A percentile compares a stretch with the other conserved stretches of the same genome.
phyloP scores from a whole-genome alignment of 2,888 invertebrate species.

The Harpagoxenus sublaevis region DNA sequence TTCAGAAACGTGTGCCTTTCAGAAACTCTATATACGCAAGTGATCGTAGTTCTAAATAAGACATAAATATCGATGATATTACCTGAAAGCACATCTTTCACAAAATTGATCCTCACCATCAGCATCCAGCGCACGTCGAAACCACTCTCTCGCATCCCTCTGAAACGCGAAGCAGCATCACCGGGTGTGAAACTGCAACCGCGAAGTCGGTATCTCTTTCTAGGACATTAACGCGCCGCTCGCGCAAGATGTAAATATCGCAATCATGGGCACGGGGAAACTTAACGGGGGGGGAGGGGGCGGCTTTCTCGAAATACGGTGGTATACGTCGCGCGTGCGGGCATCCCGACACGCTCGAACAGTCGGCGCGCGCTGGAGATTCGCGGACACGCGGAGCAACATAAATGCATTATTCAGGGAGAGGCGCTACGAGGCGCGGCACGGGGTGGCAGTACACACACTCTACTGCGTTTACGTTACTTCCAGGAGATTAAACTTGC shows the following conservation, averaged over 20 bases:
- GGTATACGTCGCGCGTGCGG: constrained; percentile 25
- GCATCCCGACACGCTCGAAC: constrained; percentile 68
- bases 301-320: constrained; percentile 38
- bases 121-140: constrained; percentile 16
- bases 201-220: constrained; percentile 41
- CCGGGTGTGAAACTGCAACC: not conserved
- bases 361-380: constrained; percentile 73
- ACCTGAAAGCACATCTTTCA: constrained; percentile 22
- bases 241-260: constrained; percentile 49
- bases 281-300: constrained; percentile 26
- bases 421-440: constrained; percentile 33
- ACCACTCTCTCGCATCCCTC: not conserved
- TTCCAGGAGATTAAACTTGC: constrained; percentile 86
- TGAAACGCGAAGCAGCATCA: constrained; percentile 13
- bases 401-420: constrained; percentile 81
- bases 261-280: constrained; percentile 35
- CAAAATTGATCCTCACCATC: constrained; percentile 31
- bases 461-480: constrained; percentile 83
- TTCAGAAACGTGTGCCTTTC: not conserved
- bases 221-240: constrained; percentile 39
- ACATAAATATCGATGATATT: constrained; percentile 12
- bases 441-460: constrained; percentile 43
- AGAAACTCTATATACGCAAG: not conserved
- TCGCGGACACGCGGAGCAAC: constrained; percentile 74
- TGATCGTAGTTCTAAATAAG: not conserved